A percentile compares a stretch with the other conserved stretches of the same genome.
These are phyloP conservation scores for Tenualosa ilisha DNA, from an alignment of 2,797 vertebrate genomes.

Conservation along the genomic window DNA sequence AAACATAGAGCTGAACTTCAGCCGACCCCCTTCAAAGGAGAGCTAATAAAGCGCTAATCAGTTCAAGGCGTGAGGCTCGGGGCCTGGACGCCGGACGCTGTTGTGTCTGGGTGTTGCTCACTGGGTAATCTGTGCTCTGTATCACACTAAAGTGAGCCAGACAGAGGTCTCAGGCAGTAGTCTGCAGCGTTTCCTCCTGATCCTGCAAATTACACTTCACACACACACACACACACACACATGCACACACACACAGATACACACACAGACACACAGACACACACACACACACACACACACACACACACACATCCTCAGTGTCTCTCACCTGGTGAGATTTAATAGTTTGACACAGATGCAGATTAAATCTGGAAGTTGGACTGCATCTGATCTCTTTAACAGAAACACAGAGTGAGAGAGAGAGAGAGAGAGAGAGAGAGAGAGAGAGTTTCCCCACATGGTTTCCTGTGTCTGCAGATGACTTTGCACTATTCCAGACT, in stretches of 20 bases:
- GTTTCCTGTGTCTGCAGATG: constrained; percentile 10
- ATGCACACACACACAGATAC: neutral
- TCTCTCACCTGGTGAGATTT: constrained; percentile 1
- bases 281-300: neutral
- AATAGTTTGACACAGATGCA: neutral
- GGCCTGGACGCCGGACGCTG: constrained; percentile 4
- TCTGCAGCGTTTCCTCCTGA: constrained; percentile 11
- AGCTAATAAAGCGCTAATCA: constrained; percentile 36
- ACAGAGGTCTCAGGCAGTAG: constrained; percentile 1
- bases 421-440: neutral
- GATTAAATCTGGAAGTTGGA: neutral
- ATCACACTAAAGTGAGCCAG: constrained; percentile 34
- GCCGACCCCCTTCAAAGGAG: constrained; percentile 45
- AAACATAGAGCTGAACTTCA: constrained; percentile 59
- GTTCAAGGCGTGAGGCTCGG: constrained; percentile 29
- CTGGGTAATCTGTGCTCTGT: constrained; percentile 33
- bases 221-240: neutral
- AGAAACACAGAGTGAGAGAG: neutral
- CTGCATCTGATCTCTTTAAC: neutral
- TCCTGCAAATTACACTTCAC: neutral
- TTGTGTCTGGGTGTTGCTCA: constrained; percentile 22
- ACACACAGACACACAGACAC: neutral
- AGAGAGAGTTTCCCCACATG: neutral
- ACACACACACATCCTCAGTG: neutral
- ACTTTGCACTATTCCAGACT: neutral